phyloP scores from a whole-genome alignment of 2,888 invertebrate genomes.

The Chironomus tentans region DNA sequence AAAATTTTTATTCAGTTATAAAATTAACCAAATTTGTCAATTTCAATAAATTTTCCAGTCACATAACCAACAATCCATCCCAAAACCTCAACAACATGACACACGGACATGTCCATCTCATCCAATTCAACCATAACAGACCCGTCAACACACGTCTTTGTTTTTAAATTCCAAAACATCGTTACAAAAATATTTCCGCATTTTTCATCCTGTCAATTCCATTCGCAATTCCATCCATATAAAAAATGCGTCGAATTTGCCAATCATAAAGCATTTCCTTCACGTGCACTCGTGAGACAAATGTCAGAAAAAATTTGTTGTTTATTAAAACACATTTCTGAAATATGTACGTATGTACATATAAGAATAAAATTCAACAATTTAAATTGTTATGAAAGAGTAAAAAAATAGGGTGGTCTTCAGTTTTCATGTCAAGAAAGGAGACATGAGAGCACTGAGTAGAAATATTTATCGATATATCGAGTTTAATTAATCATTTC shows the following conservation, averaged over 20 bases:
- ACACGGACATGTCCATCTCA: too few species aligned
- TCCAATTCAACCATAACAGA: too few species aligned
- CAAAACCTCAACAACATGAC: too few species aligned
- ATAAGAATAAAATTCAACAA: not conserved
- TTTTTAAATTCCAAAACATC: too few species aligned
- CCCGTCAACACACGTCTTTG: too few species aligned
- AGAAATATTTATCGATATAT: constrained; percentile 24
- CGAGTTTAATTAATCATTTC: constrained; percentile 25
- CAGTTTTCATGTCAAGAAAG: not conserved
- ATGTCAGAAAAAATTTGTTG: not conserved
- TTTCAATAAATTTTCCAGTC: too few species aligned
- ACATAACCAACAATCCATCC: too few species aligned
- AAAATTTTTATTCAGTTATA: too few species aligned
- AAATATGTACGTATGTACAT: not conserved
- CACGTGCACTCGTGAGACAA: not conserved
- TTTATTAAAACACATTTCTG: not conserved
- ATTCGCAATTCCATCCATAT: not conserved
- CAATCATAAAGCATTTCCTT: too few species aligned
- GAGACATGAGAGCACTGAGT: not conserved
- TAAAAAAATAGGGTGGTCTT: constrained; percentile 4
- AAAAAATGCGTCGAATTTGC: not conserved
- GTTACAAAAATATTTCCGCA: too few species aligned
- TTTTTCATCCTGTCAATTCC: too few species aligned
- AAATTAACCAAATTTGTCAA: too few species aligned
- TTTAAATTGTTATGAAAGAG: not conserved